phyloP scores from a whole-genome alignment of 2,113 vertebrate genomes.

The Phrynocephalus versicolor region DNA sequence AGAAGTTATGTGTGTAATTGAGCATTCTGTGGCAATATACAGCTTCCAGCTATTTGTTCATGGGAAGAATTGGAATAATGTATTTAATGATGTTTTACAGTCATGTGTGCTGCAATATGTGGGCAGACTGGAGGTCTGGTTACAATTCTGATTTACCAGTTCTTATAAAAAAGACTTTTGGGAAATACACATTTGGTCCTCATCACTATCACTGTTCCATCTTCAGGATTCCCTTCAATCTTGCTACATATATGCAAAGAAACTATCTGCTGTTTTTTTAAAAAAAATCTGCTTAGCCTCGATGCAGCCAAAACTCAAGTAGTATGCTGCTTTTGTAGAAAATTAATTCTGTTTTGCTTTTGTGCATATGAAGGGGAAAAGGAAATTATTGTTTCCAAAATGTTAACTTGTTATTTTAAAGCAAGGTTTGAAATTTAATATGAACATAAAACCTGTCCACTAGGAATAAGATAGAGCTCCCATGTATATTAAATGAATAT shows the following conservation, averaged over 20 bases:
- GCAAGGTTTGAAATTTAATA: neutral
- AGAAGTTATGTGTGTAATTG: too few relatives aligned
- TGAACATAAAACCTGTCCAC: neutral
- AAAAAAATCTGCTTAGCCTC: conserved; percentile 27
- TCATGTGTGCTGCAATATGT: neutral
- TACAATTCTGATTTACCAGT: conserved; percentile 1
- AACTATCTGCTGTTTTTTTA: conserved; percentile 17
- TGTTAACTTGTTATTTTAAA: neutral
- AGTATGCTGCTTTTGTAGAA: neutral
- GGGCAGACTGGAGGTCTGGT: neutral
- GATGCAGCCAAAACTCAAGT: neutral
- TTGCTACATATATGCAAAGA: neutral
- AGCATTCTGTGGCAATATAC: neutral
- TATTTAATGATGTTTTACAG: neutral
- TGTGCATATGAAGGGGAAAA: conserved; percentile 20
- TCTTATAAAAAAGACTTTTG: neutral
- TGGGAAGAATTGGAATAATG: neutral
- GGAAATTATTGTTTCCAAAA: neutral
- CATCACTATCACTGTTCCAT: neutral
- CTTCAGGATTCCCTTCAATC: neutral
- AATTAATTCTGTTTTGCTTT: neutral
- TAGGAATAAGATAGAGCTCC: conserved; percentile 5
- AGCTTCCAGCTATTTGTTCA: neutral
- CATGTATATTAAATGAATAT: conserved; percentile 1
- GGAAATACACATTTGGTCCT: neutral